Conservation (phyloP, 2,797 vertebrate genomes). For the Pangasius mekongensis region DNA sequence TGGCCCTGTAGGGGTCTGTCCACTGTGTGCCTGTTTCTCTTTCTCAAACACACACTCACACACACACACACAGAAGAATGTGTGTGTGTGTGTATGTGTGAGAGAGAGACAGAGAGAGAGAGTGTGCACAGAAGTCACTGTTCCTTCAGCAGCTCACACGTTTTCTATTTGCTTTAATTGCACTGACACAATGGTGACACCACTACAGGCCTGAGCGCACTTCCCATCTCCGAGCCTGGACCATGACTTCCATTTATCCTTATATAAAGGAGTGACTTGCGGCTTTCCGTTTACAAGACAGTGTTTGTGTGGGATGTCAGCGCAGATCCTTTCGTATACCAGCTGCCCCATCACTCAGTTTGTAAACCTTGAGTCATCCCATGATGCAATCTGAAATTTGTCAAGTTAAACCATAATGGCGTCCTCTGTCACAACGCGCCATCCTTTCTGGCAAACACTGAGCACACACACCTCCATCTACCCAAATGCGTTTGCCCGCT, state of each 20-base stretch:
- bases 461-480: conserved; percentile 11
- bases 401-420: conserved; percentile 40
- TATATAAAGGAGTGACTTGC: neutral
- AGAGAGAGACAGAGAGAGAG: conserved; percentile 1
- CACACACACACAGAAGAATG: neutral
- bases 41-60: neutral
- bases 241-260: conserved; percentile 22
- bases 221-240: neutral
- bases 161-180: conserved; percentile 28
- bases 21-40: conserved; percentile 16
- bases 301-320: conserved; percentile 22
- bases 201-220: conserved; percentile 12
- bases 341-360: conserved; percentile 21
- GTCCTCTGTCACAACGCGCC: conserved; percentile 20
- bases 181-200: conserved; percentile 21
- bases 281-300: conserved; percentile 16
- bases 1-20: conserved; percentile 42
- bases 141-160: conserved; percentile 18
- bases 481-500: conserved; percentile 42
- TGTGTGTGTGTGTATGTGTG: conserved; percentile 2
- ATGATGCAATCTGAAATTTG: conserved; percentile 45
- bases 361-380: conserved; percentile 39
- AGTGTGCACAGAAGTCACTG: conserved; percentile 14
- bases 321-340: neutral
- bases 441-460: conserved; percentile 15